Evolutionary conservation across 2,113 vertebrate genomes (phyloP), one percentile per base, ranked within the genome.

Genomic region (Dasypus novemcinctus): DNA sequence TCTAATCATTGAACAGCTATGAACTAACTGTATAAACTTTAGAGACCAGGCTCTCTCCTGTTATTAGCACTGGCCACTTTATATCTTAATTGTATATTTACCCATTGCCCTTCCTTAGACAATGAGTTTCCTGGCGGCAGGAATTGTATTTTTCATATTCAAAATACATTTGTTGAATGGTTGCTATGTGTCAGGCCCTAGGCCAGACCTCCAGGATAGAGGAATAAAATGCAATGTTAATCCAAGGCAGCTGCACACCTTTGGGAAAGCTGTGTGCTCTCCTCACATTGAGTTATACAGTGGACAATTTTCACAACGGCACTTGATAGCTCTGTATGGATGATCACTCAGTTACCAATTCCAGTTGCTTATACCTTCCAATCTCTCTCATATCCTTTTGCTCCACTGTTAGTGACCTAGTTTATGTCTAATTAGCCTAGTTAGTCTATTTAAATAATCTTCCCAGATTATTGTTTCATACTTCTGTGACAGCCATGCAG

Each of bases 391-490:
- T 43, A 31, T 43, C 83, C 29, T 88, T 91, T 61, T 4, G 27
- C 54, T 69, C 21, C 11, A 80, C n/a, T 74, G 72, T n/a, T 68
- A 38, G n/a, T 68, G 18, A 79, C 18, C n/a, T 71, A 61, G 41
- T 87, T 87, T 76, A 59, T 31, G 5, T 72, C 57, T 91, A 81
- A 38, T 78, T 66, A 85, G 23, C 61, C 72, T 85, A 54, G 85
- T 74, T 87, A 89, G 80, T 61, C 72, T 85, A 54, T 89, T 74
- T 87, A 86, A 81, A 74, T 92, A 78, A 43, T 38, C 46, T 43
- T 74, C 31, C 23, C 69, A 23, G n/a, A 75, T 68, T 54, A 68
- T 20, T 25, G 13, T 41, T 61, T 52, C 49, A 84, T 2, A 66
- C 12, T 61, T 43, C n/a, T 68, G 27, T 29, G 11, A 49, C 8